Evolutionary conservation across 2,113 vertebrate genomes (phyloP).

Genomic region (Thamnaconus septentrionalis): DNA sequence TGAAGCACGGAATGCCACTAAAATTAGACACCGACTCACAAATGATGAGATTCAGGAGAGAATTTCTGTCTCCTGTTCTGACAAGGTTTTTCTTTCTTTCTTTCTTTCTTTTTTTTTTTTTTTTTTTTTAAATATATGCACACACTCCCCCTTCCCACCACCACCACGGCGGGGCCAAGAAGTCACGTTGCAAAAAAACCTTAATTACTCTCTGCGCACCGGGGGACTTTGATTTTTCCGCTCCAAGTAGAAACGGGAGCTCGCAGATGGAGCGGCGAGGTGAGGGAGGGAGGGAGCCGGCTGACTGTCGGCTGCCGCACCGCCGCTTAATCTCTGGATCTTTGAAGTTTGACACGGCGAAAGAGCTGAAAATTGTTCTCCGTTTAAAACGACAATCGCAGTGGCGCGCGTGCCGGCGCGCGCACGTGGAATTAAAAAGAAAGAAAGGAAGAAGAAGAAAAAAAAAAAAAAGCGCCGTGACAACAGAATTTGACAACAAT

Average conservation of each 20-base stretch:
- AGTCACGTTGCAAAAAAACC: slow-evolving; percentile 62
- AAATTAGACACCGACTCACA: slow-evolving; percentile 22
- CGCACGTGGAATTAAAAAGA: too few species aligned
- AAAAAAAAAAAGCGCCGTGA: background rate
- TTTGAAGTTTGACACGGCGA: too few species aligned
- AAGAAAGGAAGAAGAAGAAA: background rate
- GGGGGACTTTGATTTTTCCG: slow-evolving; percentile 69
- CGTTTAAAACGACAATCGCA: too few species aligned
- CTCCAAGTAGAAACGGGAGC: slow-evolving; percentile 51
- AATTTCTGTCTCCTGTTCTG: slow-evolving; percentile 1
- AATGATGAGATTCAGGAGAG: background rate
- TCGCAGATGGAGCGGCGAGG: slow-evolving; percentile 1
- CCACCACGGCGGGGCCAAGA: slow-evolving; percentile 41
- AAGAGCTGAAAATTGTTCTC: too few species aligned
- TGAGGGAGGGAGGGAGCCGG: too few species aligned
- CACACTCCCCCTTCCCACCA: too few species aligned
- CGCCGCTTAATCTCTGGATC: too few species aligned
- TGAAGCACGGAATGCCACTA: slow-evolving; percentile 12
- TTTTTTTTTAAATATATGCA: slow-evolving; percentile 19
- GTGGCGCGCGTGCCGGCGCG: too few species aligned
- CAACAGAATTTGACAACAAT: too few species aligned
- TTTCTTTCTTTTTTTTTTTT: slow-evolving; percentile 33
- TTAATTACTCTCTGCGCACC: slow-evolving; percentile 72
- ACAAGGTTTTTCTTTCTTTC: slow-evolving; percentile 31
- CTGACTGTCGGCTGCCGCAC: too few species aligned